Base-by-base conservation (phyloP, 2,113 vertebrate genomes). In the Pitta sordida region DNA sequence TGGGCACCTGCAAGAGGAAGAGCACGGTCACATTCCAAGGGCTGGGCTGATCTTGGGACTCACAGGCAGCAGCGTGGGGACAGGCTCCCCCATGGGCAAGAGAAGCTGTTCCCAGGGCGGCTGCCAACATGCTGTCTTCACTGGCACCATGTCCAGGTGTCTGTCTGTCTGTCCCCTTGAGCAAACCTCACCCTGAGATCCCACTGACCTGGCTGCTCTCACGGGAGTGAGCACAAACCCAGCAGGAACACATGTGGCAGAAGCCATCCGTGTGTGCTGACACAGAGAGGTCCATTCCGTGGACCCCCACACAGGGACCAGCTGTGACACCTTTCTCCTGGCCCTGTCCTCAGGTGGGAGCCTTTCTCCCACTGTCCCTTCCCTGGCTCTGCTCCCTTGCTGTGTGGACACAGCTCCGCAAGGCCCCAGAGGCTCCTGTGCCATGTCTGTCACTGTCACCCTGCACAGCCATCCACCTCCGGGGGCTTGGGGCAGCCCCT, bases 11-110 rank as follows among this genome's bases (percentile, higher is more conserved):
- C 7, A 53, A 39, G 46, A 60, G 53, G 20, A 68, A 41, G 24
- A 59, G 7, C n/a, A 60, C 0, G 3, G 37, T 34, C 68, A 37
- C 0, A 0, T 48, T 75, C 39, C 0, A 1, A 27, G 52, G 39
- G 34, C 62, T 67, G 69, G 52, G n/a, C 53, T 82, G 53, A 39
- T 68, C 46, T 53, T 34, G 53, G 46, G 29, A 14, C 16, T 60
- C 39, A 24, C 39, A 73, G 0, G 7, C 3, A 65, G 22, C 43
- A 82, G 46, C 53, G 34, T 7, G 20, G 30, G 46, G 29, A 68
- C 37, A 75, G 53, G 22, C 15, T 74, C n/a, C 5, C 22, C 19
- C 46, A 20, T 8, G 29, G 20, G 17, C 62, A 89, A 48, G 53
- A 68, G 69, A 20, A 68, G 14, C 20, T 68, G n/a, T 7, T 43